Conservation (phyloP, 1,140 invertebrate species). For the Scaptomyza graminum region DNA sequence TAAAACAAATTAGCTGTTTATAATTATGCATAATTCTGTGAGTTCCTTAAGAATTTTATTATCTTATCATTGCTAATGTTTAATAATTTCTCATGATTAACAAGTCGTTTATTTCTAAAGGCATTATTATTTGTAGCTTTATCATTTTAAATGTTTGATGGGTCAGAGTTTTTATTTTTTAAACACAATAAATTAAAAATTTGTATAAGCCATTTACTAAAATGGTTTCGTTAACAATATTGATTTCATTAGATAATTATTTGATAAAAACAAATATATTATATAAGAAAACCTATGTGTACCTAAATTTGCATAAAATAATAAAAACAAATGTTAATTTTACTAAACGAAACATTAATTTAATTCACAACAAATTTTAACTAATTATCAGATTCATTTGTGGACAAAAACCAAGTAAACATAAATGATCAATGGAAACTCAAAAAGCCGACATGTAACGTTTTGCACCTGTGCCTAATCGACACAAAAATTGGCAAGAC, state of each 20-base stretch:
- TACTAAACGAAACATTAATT: too few species aligned
- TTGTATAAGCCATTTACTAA: too few species aligned
- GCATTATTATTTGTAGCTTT: background rate
- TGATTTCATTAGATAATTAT: too few species aligned
- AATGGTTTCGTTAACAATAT: too few species aligned
- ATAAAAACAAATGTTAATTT: background rate
- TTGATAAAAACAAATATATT: too few species aligned
- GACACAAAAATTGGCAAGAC: conserved; percentile 53
- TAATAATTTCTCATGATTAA: background rate
- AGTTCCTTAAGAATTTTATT: background rate
- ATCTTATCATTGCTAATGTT: background rate
- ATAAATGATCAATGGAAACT: background rate
- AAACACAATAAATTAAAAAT: too few species aligned
- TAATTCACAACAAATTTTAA: too few species aligned
- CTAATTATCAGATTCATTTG: background rate
- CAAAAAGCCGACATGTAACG: conserved; percentile 2
- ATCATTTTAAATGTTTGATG: too few species aligned
- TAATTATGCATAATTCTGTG: conserved; percentile 24
- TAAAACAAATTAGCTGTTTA: too few species aligned
- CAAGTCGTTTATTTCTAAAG: background rate
- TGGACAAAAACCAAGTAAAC: background rate
- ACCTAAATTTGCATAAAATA: too few species aligned
- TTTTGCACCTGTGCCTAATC: conserved; percentile 15
- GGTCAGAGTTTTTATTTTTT: too few species aligned
- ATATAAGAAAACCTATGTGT: too few species aligned